Percentiles rank a stretch among this genome's conserved stretches.
Conservation (phyloP, 2,113 vertebrate genomes). For the Callionymus lyra region DNA sequence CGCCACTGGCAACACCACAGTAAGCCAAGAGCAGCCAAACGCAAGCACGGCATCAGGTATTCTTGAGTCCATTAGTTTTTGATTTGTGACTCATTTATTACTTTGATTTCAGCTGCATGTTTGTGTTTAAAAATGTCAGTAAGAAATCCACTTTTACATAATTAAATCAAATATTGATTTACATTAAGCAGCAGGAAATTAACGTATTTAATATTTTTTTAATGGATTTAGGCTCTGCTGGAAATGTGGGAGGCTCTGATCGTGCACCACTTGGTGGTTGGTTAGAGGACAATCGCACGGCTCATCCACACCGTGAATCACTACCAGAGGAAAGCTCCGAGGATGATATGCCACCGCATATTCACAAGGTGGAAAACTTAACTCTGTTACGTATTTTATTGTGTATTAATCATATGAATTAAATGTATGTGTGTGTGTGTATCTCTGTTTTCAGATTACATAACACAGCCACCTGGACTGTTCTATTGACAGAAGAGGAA, state of each 20-base stretch:
- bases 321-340: conserved; percentile 90
- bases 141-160: no score
- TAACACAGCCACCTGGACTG: no score
- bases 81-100: no score
- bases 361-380: conserved; percentile 75
- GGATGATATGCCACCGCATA: conserved; percentile 86
- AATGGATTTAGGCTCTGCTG: conserved; percentile 23
- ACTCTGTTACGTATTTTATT: no score
- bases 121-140: no score
- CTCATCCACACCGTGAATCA: conserved; percentile 70
- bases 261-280: conserved; percentile 89
- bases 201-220: background rate
- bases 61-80: background rate
- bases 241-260: conserved; percentile 71
- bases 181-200: background rate
- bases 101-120: no score
- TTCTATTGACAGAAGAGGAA: no score
- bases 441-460: background rate
- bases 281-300: conserved; percentile 77
- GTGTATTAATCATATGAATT: background rate
- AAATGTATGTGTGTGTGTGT: no score
- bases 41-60: conserved; percentile 67
- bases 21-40: conserved; percentile 70
- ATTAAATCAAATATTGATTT: background rate
- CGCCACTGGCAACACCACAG: conserved; percentile 8